A percentile compares a stretch with the other conserved stretches of the same genome.
phyloP scores from a whole-genome alignment of 53 echinoderm and acorn worm genomes.

The Arbacia lixula region DNA sequence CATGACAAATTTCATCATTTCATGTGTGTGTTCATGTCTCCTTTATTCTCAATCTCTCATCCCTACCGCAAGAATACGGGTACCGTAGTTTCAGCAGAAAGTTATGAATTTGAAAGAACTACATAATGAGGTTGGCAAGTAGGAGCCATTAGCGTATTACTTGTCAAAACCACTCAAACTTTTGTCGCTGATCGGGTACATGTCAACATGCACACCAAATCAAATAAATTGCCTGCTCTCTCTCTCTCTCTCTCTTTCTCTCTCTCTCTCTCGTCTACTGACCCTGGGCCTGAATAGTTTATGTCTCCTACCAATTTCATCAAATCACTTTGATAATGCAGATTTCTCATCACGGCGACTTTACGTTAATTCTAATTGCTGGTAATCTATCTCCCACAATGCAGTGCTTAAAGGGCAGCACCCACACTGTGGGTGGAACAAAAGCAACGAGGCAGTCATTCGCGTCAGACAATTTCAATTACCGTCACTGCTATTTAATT shows the following conservation, averaged over 20 bases:
- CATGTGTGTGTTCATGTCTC: no score
- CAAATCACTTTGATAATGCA: not conserved
- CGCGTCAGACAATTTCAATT: slow-evolving; percentile 38
- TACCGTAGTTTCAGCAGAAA: no score
- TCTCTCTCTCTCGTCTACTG: not conserved
- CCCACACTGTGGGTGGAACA: no score
- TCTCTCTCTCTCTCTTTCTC: no score
- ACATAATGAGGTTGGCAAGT: no score
- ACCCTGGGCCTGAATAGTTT: slow-evolving; percentile 29
- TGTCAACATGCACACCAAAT: slow-evolving; percentile 4
- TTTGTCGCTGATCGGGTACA: not conserved
- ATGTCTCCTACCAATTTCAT: slow-evolving; percentile 8
- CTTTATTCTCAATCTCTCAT: no score
- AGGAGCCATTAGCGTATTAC: slow-evolving; percentile 41
- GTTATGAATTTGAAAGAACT: no score
- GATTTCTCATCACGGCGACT: not conserved
- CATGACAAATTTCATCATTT: no score
- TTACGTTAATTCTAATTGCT: slow-evolving; percentile 15
- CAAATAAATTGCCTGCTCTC: slow-evolving; percentile 46
- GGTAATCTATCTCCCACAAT: slow-evolving; percentile 20
- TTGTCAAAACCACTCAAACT: slow-evolving; percentile 43
- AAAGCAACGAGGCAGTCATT: no score
- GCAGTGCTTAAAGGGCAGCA: not conserved
- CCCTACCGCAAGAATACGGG: no score
- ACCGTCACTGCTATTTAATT: slow-evolving; percentile 16